Conservation (phyloP, 2,797 vertebrate species). For the Petrocephalus sullivani region DNA sequence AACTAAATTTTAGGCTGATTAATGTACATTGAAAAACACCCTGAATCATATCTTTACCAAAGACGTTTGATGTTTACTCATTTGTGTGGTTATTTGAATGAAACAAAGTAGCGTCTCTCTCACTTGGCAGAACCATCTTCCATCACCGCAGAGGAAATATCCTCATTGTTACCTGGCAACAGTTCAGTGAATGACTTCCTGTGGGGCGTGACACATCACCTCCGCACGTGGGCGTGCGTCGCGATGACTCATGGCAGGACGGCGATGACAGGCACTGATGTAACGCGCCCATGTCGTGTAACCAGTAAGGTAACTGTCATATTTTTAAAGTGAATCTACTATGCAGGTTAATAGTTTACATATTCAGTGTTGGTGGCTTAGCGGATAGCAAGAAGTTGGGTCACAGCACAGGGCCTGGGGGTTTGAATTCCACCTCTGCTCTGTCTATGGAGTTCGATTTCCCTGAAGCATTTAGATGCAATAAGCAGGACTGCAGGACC, state of each 20-base stretch:
- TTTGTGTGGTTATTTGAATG: not conserved
- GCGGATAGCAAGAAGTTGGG: not conserved
- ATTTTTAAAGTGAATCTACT: not conserved
- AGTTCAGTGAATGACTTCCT: not conserved
- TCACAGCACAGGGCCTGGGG: not conserved
- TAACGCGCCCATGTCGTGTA: not conserved
- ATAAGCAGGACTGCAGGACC: not conserved
- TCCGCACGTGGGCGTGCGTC: not conserved
- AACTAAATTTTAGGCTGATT: not conserved
- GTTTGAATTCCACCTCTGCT: not conserved
- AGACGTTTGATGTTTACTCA: not conserved
- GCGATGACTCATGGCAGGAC: not conserved
- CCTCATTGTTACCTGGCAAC: not conserved
- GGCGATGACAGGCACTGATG: not conserved
- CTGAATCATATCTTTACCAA: not conserved
- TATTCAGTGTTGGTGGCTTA: not conserved
- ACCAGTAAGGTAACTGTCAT: not conserved
- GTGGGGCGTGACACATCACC: not conserved
- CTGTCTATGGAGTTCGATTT: not conserved
- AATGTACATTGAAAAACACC: not conserved
- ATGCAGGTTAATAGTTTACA: not conserved
- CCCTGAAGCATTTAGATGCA: not conserved
- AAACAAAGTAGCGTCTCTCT: not conserved
- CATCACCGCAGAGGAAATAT: constrained; percentile 25
- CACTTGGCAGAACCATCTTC: not conserved